phyloP scores from a whole-genome alignment of 2,797 vertebrate genomes.

The Crypturellus tataupa region DNA sequence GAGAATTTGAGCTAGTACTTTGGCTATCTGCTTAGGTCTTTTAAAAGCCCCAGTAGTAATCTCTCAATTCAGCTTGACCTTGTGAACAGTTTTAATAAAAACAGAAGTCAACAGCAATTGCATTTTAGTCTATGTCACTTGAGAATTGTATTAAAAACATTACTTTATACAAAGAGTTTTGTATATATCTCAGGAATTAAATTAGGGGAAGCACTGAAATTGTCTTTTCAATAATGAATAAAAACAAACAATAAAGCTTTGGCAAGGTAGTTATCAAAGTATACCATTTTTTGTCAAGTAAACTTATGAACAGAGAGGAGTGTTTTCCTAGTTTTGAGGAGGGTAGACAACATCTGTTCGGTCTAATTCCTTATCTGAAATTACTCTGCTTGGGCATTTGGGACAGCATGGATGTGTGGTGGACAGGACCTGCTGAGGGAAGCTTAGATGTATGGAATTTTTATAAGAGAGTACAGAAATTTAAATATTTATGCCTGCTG shows the following conservation, averaged over 20 bases:
- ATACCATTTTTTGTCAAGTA: not conserved
- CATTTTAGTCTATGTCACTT: not conserved
- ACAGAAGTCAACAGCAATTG: not conserved
- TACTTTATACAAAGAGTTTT: not conserved
- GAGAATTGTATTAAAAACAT: not conserved
- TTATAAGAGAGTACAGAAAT: not conserved
- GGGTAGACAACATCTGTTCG: not conserved
- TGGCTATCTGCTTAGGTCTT: too few species aligned
- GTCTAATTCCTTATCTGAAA: not conserved
- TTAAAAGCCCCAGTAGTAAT: too few species aligned
- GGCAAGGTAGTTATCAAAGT: not conserved
- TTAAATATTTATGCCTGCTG: not conserved
- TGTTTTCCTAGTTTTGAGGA: fast-evolving
- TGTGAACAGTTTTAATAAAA: too few species aligned
- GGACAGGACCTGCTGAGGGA: not conserved
- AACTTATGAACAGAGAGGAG: not conserved
- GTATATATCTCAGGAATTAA: fast-evolving
- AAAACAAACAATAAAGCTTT: not conserved
- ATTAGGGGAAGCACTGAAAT: not conserved
- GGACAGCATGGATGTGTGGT: not conserved
- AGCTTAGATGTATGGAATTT: not conserved
- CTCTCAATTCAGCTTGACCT: too few species aligned
- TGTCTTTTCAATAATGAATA: not conserved
- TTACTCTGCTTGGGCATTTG: not conserved
- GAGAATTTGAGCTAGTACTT: not conserved